phyloP scores from a whole-genome alignment of 2,888 invertebrate genomes.

The Thysanoteuthis rhombus region DNA sequence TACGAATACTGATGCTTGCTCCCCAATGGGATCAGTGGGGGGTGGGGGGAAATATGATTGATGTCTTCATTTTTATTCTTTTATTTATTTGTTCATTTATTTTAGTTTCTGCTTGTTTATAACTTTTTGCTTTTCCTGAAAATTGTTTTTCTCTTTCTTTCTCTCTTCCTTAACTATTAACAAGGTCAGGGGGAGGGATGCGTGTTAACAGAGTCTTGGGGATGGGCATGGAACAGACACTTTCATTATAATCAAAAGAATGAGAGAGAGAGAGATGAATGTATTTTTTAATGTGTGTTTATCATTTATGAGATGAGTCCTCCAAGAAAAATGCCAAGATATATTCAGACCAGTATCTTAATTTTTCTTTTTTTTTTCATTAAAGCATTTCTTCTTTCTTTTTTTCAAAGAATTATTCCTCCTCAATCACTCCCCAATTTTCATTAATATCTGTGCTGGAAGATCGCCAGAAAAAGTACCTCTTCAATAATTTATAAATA shows the following conservation, averaged over 20 bases:
- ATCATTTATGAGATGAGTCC: neutral
- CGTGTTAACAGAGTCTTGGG: neutral
- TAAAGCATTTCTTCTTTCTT: too few relatives aligned
- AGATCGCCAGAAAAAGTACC: too few relatives aligned
- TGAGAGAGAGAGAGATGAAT: neutral
- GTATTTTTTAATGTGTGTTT: neutral
- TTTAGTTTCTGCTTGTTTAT: neutral
- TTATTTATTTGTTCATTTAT: neutral
- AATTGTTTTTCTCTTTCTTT: neutral
- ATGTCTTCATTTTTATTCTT: neutral
- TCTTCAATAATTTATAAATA: too few relatives aligned
- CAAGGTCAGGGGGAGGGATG: neutral
- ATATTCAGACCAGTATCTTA: neutral
- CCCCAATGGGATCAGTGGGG: neutral
- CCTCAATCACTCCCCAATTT: too few relatives aligned
- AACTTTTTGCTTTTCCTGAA: neutral
- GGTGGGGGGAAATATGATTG: neutral
- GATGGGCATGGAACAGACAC: neutral
- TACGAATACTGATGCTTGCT: constrained; percentile 12
- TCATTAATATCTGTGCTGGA: too few relatives aligned
- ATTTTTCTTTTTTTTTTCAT: neutral
- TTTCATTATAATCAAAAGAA: neutral
- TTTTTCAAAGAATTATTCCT: too few relatives aligned
- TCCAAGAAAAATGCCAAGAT: neutral
- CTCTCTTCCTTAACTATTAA: neutral